These are phyloP conservation scores for Sebastolobus altivelis DNA, from an alignment of 2,797 vertebrate genomes.

Conservation along the genomic window DNA sequence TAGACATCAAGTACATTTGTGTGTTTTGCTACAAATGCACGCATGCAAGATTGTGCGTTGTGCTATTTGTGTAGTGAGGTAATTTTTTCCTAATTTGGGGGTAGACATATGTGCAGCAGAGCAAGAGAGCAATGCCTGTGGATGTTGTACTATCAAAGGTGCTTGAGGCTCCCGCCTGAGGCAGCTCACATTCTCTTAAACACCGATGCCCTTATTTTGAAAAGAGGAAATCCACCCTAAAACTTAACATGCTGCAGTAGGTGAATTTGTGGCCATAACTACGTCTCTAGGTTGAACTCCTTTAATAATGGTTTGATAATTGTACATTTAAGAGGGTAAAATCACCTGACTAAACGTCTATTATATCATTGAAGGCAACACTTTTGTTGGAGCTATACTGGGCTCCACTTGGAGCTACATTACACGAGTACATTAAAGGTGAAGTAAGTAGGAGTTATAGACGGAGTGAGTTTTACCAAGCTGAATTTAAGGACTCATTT, in stretches of 20 bases:
- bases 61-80: background rate
- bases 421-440: background rate
- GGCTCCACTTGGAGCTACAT: background rate
- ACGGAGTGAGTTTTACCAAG: background rate
- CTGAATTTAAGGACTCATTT: background rate
- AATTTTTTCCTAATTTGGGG: background rate
- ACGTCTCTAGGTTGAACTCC: background rate
- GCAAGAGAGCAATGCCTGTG: background rate
- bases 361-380: background rate
- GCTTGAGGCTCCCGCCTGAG: background rate
- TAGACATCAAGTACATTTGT: background rate
- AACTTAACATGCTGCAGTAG: background rate
- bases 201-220: constrained; percentile 7
- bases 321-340: background rate
- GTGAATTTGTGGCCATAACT: background rate
- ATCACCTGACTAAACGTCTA: background rate
- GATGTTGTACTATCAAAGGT: background rate
- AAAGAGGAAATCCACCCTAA: background rate
- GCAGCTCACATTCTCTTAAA: background rate
- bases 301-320: background rate
- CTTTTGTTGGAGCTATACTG: background rate
- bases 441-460: background rate
- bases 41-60: background rate
- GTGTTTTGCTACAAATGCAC: background rate
- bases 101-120: background rate